These are phyloP conservation scores for Megastigmus dorsalis DNA, from an alignment of 2,888 invertebrate species.

Conservation along the genomic window DNA sequence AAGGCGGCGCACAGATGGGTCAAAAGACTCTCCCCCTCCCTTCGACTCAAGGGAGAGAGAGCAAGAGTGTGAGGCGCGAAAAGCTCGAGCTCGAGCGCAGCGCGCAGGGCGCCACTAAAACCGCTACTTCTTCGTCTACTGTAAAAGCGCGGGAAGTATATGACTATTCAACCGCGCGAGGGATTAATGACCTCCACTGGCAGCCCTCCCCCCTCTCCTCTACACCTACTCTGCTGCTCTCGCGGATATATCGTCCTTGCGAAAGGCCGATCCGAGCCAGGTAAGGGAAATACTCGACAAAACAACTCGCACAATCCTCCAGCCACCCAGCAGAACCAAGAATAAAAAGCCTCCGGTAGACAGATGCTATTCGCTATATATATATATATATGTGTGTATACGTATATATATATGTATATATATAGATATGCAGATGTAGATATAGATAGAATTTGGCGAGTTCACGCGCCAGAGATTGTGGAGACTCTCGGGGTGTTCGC, in stretches of 20 bases:
- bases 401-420: not conserved
- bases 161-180: constrained; percentile 12
- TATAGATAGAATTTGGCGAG: constrained; percentile 28
- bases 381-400: not conserved
- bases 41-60: not conserved
- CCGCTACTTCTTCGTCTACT: not conserved
- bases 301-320: too few relatives aligned
- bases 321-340: too few relatives aligned
- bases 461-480: constrained; percentile 50
- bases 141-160: constrained; percentile 53
- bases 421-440: not conserved
- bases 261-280: too few relatives aligned
- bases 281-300: too few relatives aligned
- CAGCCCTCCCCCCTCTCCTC: too few relatives aligned
- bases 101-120: constrained; percentile 19
- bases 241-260: too few relatives aligned
- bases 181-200: constrained; percentile 24
- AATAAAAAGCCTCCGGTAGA: too few relatives aligned
- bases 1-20: too few relatives aligned
- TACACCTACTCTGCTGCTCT: too few relatives aligned
- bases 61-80: constrained; percentile 35
- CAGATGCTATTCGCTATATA: too few relatives aligned
- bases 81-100: constrained; percentile 11
- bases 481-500: constrained; percentile 60
- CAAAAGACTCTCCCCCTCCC: too few relatives aligned